phyloP scores from a whole-genome alignment of 2,797 vertebrate genomes.

The Sandelia bainsii region DNA sequence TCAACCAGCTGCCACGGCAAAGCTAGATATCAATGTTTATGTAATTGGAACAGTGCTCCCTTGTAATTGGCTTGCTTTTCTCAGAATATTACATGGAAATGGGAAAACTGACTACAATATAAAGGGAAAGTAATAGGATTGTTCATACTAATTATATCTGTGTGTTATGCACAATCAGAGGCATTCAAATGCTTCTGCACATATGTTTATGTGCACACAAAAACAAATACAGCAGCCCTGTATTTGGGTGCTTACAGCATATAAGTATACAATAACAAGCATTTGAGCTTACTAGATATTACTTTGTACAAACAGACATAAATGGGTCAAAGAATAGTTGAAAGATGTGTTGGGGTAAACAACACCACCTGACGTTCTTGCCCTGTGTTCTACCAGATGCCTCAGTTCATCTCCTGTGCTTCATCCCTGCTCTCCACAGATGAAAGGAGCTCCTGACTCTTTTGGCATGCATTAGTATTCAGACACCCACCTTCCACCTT shows the following conservation, averaged over 20 bases:
- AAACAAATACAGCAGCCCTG: neutral
- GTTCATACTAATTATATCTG: constrained; percentile 38
- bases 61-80: constrained; percentile 65
- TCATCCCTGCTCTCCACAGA: constrained; percentile 49
- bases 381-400: constrained; percentile 36
- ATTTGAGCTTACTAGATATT: constrained; percentile 1
- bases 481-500: constrained; percentile 61
- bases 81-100: constrained; percentile 38
- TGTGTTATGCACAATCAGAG: constrained; percentile 25
- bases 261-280: neutral
- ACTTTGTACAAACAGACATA: constrained; percentile 10
- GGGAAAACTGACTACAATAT: constrained; percentile 35
- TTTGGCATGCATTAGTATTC: constrained; percentile 67
- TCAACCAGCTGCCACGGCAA: constrained; percentile 53
- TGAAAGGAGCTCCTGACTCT: constrained; percentile 61
- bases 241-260: neutral
- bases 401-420: constrained; percentile 42
- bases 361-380: constrained; percentile 32
- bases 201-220: neutral
- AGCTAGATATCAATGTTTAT: constrained; percentile 67
- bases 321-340: constrained; percentile 30
- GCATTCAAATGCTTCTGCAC: constrained; percentile 1
- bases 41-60: constrained; percentile 55
- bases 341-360: constrained; percentile 35
- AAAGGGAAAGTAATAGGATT: constrained; percentile 48